Evolutionary conservation across 2,888 invertebrate species (phyloP).

Genomic region (Thumatha senex): DNA sequence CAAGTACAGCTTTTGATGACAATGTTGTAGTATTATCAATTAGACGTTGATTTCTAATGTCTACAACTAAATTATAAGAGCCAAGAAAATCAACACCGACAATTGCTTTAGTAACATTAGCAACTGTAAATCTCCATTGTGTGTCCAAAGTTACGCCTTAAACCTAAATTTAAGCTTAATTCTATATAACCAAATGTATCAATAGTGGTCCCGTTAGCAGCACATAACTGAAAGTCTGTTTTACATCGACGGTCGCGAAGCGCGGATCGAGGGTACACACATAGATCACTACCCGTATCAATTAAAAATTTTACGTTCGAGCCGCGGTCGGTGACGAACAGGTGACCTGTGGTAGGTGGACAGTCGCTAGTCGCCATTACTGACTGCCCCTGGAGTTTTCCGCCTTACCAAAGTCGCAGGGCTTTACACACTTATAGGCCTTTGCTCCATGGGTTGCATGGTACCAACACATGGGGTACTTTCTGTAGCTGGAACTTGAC

Average conservation of each 20-base stretch:
- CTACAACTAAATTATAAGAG: neutral
- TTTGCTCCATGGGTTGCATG: neutral
- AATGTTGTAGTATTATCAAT: neutral
- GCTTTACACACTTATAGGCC: neutral
- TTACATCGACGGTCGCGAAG: neutral
- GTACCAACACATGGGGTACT: neutral
- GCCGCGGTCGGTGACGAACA: slow-evolving; percentile 1
- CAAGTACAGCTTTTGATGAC: neutral
- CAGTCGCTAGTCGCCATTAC: slow-evolving; percentile 7
- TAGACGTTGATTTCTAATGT: neutral
- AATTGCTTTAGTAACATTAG: neutral
- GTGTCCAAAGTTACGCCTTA: neutral
- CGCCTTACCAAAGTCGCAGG: neutral
- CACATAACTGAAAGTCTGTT: neutral
- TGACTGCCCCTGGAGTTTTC: neutral
- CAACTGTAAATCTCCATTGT: neutral
- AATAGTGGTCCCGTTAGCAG: neutral
- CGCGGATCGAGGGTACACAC: neutral
- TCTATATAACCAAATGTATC: neutral
- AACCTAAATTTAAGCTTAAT: neutral
- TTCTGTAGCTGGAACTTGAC: neutral
- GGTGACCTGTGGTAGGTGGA: neutral
- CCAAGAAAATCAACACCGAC: neutral
- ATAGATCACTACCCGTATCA: slow-evolving; percentile 6
- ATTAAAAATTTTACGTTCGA: slow-evolving; percentile 4